Conservation (phyloP, 2,888 invertebrate species). For the Cylindroiulus punctatus region DNA sequence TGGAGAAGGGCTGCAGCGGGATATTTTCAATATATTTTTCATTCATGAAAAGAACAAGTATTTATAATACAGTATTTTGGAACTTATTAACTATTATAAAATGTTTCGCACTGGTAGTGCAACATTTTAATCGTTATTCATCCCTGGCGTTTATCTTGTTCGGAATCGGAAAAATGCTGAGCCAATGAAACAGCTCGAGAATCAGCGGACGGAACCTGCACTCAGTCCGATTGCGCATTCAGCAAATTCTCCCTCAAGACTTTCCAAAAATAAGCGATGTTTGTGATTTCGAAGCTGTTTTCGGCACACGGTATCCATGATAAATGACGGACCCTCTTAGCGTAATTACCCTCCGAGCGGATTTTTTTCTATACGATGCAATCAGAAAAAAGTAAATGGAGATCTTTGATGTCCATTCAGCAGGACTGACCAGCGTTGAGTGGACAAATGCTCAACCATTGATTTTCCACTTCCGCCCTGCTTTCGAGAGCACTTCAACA, state of each 20-base stretch:
- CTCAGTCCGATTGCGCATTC: background rate
- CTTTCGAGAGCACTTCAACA: constrained; percentile 14
- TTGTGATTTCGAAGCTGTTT: constrained; percentile 2
- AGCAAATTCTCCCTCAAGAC: background rate
- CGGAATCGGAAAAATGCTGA: background rate
- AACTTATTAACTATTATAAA: too few relatives aligned
- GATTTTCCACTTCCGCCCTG: constrained; percentile 27
- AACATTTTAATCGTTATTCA: too few relatives aligned
- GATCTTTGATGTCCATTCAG: constrained; percentile 21
- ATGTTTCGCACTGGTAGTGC: too few relatives aligned
- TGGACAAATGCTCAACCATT: constrained; percentile 7
- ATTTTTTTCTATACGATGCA: constrained; percentile 7
- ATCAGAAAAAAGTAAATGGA: constrained; percentile 5
- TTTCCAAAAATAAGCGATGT: background rate
- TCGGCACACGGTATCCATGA: constrained; percentile 5
- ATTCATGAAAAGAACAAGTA: too few relatives aligned
- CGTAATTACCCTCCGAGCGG: background rate
- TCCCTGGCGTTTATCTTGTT: too few relatives aligned
- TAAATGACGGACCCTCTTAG: constrained; percentile 32
- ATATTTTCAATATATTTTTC: too few relatives aligned
- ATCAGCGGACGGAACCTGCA: background rate
- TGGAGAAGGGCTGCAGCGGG: too few relatives aligned
- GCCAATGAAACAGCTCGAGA: background rate
- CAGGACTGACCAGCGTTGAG: background rate
- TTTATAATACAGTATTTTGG: too few relatives aligned